Evolutionary conservation across 2,888 invertebrate species (phyloP).

Genomic region (Lasioglossum calceatum): DNA sequence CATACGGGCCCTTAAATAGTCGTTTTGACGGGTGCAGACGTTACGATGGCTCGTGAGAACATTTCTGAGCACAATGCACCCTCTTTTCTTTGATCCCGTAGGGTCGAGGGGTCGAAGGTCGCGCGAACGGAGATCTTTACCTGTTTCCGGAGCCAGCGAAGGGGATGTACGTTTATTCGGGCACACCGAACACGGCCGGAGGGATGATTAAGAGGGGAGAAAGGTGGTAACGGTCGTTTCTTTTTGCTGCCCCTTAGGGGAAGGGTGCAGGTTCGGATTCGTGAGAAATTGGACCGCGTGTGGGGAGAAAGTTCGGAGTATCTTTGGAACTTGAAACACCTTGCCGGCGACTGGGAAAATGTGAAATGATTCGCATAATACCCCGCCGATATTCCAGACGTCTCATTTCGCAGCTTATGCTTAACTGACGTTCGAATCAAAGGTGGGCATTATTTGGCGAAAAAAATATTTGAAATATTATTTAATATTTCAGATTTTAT

Average conservation of each 20-base stretch:
- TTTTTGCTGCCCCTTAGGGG: constrained; percentile 9
- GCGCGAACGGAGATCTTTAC: constrained; percentile 38
- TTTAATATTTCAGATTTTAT: no score
- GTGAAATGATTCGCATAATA: constrained; percentile 5
- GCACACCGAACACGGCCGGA: constrained; percentile 5
- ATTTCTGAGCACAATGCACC: constrained; percentile 26
- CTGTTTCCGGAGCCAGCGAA: constrained; percentile 43
- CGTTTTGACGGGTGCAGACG: constrained; percentile 26
- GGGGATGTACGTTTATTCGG: constrained; percentile 45
- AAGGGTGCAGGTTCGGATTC: constrained; percentile 34
- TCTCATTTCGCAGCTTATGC: neutral
- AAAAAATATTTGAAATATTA: no score
- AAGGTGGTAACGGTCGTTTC: constrained; percentile 51
- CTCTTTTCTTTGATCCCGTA: constrained; percentile 33
- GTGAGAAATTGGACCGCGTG: constrained; percentile 35
- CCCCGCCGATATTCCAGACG: neutral
- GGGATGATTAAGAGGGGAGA: constrained; percentile 22
- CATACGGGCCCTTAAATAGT: constrained; percentile 44
- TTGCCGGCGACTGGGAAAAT: neutral
- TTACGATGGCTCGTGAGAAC: constrained; percentile 49
- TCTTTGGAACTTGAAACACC: constrained; percentile 6
- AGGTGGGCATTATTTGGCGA: no score
- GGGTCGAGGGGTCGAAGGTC: constrained; percentile 40
- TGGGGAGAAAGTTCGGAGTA: neutral
- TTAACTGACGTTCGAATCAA: neutral